Percentiles rank a stretch among this genome's conserved stretches.
Conservation (phyloP, 2,113 vertebrate species). For the Thamnaconus septentrionalis region DNA sequence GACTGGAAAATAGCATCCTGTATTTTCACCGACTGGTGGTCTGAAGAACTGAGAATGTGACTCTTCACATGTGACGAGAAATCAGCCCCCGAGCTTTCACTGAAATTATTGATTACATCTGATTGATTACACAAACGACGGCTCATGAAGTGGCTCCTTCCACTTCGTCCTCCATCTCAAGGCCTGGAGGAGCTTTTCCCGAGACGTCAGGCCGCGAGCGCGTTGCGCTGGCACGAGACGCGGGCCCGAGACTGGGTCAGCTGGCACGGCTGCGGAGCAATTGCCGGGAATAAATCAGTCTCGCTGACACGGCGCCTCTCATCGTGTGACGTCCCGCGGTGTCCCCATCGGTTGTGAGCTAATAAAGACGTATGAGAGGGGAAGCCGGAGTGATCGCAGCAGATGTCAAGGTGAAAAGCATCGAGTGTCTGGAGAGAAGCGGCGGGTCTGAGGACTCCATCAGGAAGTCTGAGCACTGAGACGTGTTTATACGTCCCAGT, state of each 20-base stretch:
- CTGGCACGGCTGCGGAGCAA: constrained; percentile 66
- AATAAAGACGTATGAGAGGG: constrained; percentile 74
- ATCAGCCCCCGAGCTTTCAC: too few relatives aligned
- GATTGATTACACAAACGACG: too few relatives aligned
- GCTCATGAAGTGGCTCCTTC: too few relatives aligned
- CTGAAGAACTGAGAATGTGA: too few relatives aligned
- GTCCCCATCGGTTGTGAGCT: constrained; percentile 71
- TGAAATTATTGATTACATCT: too few relatives aligned
- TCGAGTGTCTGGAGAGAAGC: constrained; percentile 61
- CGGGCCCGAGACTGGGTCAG: constrained; percentile 49
- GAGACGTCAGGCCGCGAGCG: constrained; percentile 35
- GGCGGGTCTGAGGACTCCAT: constrained; percentile 51
- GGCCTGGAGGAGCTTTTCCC: constrained; percentile 3
- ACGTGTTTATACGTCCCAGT: not conserved
- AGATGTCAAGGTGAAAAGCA: constrained; percentile 74
- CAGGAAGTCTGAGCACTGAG: constrained; percentile 22
- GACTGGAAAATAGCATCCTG: too few relatives aligned
- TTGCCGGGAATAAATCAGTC: constrained; percentile 75
- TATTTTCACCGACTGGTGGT: too few relatives aligned
- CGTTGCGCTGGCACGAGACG: constrained; percentile 18
- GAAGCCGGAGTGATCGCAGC: constrained; percentile 65
- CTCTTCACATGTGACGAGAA: too few relatives aligned
- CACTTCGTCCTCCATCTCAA: too few relatives aligned
- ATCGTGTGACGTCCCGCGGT: constrained; percentile 71
- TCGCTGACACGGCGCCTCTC: constrained; percentile 72